phyloP scores from a whole-genome alignment of 2,797 vertebrate genomes.

The Platalea minor region DNA sequence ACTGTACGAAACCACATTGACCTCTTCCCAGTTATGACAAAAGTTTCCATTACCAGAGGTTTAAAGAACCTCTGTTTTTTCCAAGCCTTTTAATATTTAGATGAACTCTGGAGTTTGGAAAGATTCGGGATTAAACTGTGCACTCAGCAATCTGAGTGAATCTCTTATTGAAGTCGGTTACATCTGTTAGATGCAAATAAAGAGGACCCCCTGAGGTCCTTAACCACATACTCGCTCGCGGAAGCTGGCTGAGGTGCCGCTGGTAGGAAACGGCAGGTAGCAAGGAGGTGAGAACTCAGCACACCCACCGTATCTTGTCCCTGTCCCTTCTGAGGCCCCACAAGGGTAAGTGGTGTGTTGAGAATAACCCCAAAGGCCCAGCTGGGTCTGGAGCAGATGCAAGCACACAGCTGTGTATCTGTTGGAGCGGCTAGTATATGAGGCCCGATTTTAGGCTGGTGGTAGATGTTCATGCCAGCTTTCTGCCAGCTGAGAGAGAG shows the following conservation, averaged over 20 bases:
- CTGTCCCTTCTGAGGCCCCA: background rate
- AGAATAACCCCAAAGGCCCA: background rate
- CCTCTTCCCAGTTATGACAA: conserved; percentile 10
- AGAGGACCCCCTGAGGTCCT: background rate
- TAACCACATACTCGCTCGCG: background rate
- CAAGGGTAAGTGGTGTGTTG: background rate
- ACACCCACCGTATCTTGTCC: background rate
- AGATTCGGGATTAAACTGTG: conserved; percentile 11
- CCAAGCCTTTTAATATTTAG: conserved; percentile 35
- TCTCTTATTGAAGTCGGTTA: background rate
- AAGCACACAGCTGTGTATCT: background rate
- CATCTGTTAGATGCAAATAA: background rate
- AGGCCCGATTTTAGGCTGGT: background rate
- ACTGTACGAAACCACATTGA: conserved; percentile 21
- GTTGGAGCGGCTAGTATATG: background rate
- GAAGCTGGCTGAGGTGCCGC: background rate
- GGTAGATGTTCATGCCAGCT: background rate
- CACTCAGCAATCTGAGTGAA: background rate
- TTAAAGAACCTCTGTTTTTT: conserved; percentile 43
- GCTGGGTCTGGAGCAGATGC: background rate
- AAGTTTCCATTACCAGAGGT: conserved; percentile 57
- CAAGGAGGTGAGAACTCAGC: background rate
- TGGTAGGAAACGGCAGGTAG: background rate
- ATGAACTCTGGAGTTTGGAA: conserved; percentile 30
- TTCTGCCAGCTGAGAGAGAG: background rate